These are phyloP conservation scores for Macaca mulatta DNA, from an alignment of 2,113 vertebrate genomes.

Conservation along the genomic window DNA sequence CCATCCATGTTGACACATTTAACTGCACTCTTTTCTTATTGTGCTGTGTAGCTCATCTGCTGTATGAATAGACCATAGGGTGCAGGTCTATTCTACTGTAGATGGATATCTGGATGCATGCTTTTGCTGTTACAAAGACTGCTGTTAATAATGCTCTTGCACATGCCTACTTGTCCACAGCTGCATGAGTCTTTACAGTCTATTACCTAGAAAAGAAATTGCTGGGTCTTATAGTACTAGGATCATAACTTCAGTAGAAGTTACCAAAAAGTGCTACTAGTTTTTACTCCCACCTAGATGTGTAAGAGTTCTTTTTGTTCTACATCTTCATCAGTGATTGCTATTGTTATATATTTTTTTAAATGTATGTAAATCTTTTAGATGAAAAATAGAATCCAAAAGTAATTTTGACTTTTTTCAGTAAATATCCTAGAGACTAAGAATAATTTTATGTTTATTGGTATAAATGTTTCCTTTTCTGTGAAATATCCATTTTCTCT, in stretches of 20 bases:
- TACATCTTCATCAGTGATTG: not conserved
- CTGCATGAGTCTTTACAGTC: not conserved
- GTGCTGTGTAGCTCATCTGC: not conserved
- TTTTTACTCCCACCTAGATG: not conserved
- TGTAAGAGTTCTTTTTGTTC: not conserved
- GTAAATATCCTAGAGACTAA: not conserved
- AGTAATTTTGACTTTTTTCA: not conserved
- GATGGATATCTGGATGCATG: not conserved
- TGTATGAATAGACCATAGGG: fast-evolving
- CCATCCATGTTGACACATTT: not conserved
- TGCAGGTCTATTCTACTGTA: not conserved
- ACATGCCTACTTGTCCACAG: fast-evolving
- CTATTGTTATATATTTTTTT: not conserved
- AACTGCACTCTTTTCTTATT: not conserved
- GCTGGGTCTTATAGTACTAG: not conserved
- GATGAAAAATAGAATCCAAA: not conserved
- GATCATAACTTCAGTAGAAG: not conserved
- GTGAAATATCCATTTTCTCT: not conserved
- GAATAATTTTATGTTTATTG: not conserved
- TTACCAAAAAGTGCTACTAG: not conserved
- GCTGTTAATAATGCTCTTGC: not conserved
- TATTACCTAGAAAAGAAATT: not conserved
- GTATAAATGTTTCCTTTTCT: not conserved
- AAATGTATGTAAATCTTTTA: not conserved
- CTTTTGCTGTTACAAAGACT: not conserved